phyloP scores from a whole-genome alignment of 2,113 vertebrate species.

The Puffinus mauretanicus region DNA sequence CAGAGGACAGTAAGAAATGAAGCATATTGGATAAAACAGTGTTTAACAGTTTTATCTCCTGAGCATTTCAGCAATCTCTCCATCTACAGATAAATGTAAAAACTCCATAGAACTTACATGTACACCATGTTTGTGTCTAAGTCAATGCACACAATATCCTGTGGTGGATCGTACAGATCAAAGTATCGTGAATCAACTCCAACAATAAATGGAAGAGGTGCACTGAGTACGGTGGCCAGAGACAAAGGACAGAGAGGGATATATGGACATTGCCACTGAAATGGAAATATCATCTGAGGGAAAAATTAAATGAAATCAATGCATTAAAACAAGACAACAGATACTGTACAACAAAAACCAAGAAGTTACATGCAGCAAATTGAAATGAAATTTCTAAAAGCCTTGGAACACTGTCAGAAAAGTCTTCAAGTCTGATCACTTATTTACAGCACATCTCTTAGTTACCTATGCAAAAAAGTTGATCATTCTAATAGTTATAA shows the following conservation, averaged over 20 bases:
- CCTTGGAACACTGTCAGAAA: background rate
- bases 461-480: background rate
- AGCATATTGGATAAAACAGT: background rate
- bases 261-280: conserved; percentile 99
- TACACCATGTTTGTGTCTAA: conserved; percentile 98
- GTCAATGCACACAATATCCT: conserved; percentile 96
- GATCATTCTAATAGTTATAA: background rate
- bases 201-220: conserved; percentile 93
- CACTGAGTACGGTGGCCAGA: conserved; percentile 91
- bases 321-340: conserved; percentile 35
- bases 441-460: background rate
- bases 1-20: background rate
- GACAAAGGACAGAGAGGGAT: conserved; percentile 96
- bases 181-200: conserved; percentile 98
- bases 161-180: conserved; percentile 95
- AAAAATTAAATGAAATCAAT: conserved; percentile 50
- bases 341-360: background rate
- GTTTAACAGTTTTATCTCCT: background rate
- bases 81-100: background rate
- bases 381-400: background rate
- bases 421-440: background rate
- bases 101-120: conserved; percentile 79
- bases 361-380: background rate
- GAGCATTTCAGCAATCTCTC: background rate
- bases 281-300: conserved; percentile 96